phyloP scores from a whole-genome alignment of 2,113 vertebrate genomes.

The Vicugna pacos region DNA sequence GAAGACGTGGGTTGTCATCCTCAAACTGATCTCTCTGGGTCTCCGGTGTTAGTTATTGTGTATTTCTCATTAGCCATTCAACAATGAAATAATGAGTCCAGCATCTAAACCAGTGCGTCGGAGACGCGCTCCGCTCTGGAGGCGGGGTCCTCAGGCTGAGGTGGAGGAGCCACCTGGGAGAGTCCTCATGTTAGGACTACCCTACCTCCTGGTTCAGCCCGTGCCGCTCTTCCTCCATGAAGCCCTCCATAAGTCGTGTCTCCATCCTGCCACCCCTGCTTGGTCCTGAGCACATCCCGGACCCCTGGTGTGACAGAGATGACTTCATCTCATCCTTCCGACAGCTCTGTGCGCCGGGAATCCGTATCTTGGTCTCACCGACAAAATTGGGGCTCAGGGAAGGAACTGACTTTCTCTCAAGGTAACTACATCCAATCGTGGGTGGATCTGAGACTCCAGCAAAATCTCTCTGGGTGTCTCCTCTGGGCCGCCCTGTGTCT shows the following conservation, averaged over 20 bases:
- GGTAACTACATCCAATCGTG: neutral
- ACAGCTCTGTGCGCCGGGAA: neutral
- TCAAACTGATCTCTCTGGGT: neutral
- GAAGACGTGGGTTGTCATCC: fast-evolving
- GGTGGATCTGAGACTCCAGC: neutral
- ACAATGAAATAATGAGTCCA: fast-evolving
- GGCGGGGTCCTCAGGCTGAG: neutral
- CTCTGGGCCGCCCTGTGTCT: neutral
- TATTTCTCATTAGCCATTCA: neutral
- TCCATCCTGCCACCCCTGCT: fast-evolving
- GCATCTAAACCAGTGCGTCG: fast-evolving
- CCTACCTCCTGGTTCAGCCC: neutral
- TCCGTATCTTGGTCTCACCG: neutral
- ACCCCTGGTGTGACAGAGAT: fast-evolving
- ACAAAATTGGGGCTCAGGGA: neutral
- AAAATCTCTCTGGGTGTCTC: neutral
- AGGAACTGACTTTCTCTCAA: neutral
- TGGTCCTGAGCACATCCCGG: fast-evolving
- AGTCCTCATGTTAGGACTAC: too few species aligned
- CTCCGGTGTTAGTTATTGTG: neutral
- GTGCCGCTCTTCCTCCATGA: neutral
- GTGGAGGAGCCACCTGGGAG: fast-evolving
- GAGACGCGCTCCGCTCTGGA: neutral
- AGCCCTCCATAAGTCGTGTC: neutral
- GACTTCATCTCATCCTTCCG: fast-evolving